Evolutionary conservation across 1,140 invertebrate genomes (phyloP), one percentile per base, ranked within the genome.

Genomic region (Drosophila serrata): DNA sequence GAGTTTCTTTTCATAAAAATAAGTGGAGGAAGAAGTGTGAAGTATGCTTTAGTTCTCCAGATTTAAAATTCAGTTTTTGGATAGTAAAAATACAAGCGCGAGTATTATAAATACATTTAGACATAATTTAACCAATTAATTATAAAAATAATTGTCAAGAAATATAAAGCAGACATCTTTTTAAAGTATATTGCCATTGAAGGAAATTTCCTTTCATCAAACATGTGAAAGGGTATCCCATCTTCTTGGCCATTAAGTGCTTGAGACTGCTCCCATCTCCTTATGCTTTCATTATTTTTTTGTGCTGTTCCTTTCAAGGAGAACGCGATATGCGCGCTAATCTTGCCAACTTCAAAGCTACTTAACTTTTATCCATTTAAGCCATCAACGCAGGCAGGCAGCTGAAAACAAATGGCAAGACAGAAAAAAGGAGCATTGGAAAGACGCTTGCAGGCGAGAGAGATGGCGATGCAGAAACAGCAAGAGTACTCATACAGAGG

Each of bases 341-440:
- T 88, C 84, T 88, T 69, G 74, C 77, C 84, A 90, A 88, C 84
- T 88, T 88, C 85, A 88, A 88, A 88, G 84, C 85, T 79, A 81
- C 84, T 88, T 88, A 88, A 90, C 85, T 88, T 80, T 87, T 87
- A 87, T 87, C 84, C 84, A 77, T 87, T 87, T 88, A 87, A 87
- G 84, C 84, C 84, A 84, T 88, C 84, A 88, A 69, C 84, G 63
- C 69, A 88, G 75, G 55, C 53, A 63, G 53, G 67, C 76, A 77
- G 79, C 57, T 58, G 63, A 75, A 79, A 88, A 84, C 79, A 88
- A 86, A 86, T 88, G 84, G 75, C 9, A 69, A 77, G 61, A 82
- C 64, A 27, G 29, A 29, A 62, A 76, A 70, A 77, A 81, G 19
- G 80, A 75, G 64, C 33, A 72, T 81, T 85, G 77, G 35, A 24